Evolutionary conservation across 2,888 invertebrate genomes (phyloP), one percentile per base, ranked within the genome.

Genomic region (Steinernema scapterisci): DNA sequence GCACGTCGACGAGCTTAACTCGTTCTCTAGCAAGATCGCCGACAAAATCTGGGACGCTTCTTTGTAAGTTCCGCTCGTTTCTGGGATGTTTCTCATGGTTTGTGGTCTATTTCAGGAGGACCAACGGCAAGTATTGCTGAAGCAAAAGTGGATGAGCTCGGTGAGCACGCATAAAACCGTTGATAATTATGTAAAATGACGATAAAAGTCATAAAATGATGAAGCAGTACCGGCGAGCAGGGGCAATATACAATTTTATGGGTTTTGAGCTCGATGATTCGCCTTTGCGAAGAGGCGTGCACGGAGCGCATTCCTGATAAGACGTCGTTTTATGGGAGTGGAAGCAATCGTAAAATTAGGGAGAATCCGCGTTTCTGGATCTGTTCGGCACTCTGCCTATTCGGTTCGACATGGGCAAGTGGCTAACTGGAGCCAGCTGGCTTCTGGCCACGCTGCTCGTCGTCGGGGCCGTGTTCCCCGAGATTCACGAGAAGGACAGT

Each of bases 161-260:
- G 48, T 48, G 31, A 27, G 31, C 23, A 63, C 63, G 9, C 63
- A 63, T 63, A 63, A 63, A 63, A 63, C 27, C 38, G 63, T 38
- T 38, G 63, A 63, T 63, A 63, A 63, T 63, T 63, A 63, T 63
- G 63, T 63, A 63, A 63, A 31, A 31, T 38, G 31, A 63, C 31
- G 63, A 63, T 63, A 63, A 63, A 63, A 63, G 63, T 63, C 63
- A 63, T 63, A 63, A 63, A 63, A 25, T 63, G 27, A 63, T 63
- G 7, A 63, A 25, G 27, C 13, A 27, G 63, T 63, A 63, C 63
- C 63, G 63, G 19, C n/a, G 13, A 16, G 27, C 63, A 19, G 31
- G n/a, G n/a, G n/a, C n/a, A n/a, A n/a, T n/a, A n/a, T n/a, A n/a
- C 63, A 25, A 27, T 63, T 54, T 63, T 63, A 63, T 63, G 63